A percentile compares a stretch with the other conserved stretches of the same genome.
Conservation (phyloP, 64 coral and sea anemone species). For the Trachythela sp. region DNA sequence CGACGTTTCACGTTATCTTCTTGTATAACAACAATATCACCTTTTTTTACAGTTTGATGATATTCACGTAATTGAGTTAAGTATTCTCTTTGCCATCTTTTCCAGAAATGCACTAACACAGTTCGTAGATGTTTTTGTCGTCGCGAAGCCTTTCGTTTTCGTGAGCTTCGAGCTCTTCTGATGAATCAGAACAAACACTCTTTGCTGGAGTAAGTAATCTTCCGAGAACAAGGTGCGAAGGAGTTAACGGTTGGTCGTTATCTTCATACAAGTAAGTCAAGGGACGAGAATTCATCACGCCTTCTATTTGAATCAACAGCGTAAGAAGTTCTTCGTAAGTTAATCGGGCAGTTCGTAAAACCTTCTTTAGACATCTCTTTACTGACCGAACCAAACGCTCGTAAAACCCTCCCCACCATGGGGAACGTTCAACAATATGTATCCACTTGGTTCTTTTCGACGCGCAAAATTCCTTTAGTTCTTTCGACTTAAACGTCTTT, state of each 20-base stretch:
- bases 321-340: neutral
- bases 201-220: neutral
- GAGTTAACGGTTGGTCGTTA: neutral
- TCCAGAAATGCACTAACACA: neutral
- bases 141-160: neutral
- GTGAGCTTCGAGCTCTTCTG: neutral
- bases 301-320: neutral
- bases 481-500: neutral
- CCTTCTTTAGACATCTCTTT: neutral
- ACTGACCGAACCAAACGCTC: neutral
- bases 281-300: neutral
- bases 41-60: neutral
- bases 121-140: neutral
- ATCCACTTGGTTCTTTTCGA: neutral
- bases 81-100: neutral
- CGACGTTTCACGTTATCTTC: neutral
- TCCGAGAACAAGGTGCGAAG: neutral
- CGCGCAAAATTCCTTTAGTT: neutral
- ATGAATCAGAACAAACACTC: neutral
- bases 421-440: neutral
- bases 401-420: neutral
- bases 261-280: neutral
- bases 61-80: neutral
- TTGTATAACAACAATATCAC: neutral
- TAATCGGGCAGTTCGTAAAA: neutral